Percentiles rank a stretch among this genome's conserved stretches.
These are phyloP conservation scores for Aphidoletes aphidimyza DNA, from an alignment of 2,888 invertebrate species.

Conservation along the genomic window DNA sequence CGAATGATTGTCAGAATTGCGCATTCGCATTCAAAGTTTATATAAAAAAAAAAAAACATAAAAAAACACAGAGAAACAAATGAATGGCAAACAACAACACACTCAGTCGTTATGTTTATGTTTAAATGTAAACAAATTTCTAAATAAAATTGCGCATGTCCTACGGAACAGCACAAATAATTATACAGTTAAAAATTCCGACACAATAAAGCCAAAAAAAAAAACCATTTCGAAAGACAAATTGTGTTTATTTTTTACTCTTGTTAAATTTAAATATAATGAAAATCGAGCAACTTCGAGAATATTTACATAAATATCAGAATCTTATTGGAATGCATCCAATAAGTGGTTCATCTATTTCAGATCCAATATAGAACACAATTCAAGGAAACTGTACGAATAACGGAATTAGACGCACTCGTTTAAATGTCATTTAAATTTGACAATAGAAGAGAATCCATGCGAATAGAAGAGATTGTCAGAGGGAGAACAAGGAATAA, in stretches of 20 bases:
- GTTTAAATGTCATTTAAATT: background rate
- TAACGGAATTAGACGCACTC: background rate
- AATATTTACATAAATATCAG: too few species aligned
- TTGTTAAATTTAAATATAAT: too few species aligned
- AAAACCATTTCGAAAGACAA: too few species aligned
- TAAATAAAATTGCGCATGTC: constrained; percentile 15
- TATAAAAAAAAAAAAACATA: background rate
- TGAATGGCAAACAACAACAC: constrained; percentile 16
- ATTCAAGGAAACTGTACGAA: constrained; percentile 9
- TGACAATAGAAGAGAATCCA: constrained; percentile 17
- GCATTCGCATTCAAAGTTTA: background rate
- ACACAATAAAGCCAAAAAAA: too few species aligned
- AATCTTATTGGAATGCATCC: too few species aligned
- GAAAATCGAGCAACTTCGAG: too few species aligned
- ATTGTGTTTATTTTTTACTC: too few species aligned
- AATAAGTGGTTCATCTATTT: too few species aligned
- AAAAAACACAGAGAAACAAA: background rate
- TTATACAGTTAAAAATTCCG: background rate
- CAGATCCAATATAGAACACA: background rate
- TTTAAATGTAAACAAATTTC: constrained; percentile 15
- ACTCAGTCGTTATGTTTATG: constrained; percentile 33
- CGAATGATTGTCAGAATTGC: background rate
- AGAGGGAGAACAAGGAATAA: constrained; percentile 47
- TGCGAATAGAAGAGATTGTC: constrained; percentile 19
- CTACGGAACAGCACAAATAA: background rate